phyloP scores from a whole-genome alignment of 2,113 vertebrate species.

The Climacteris rufus region DNA sequence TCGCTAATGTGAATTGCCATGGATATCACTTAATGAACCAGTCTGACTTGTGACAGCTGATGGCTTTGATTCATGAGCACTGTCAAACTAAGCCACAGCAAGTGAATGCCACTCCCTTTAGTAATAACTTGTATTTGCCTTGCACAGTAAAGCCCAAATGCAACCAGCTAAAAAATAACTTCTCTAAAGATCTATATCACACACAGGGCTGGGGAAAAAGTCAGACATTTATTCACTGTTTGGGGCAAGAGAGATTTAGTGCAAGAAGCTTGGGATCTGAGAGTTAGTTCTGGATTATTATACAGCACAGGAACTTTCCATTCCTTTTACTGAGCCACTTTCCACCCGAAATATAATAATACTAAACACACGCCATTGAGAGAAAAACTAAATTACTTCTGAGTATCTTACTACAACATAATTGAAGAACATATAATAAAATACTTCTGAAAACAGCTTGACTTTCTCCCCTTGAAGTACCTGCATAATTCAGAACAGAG shows the following conservation, averaged over 20 bases:
- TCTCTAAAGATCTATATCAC: not conserved
- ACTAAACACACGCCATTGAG: not conserved
- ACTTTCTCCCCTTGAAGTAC: not conserved
- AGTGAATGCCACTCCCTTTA: not conserved
- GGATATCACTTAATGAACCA: not conserved
- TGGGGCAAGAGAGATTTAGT: not conserved
- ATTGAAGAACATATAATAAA: not conserved
- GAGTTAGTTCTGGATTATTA: not conserved
- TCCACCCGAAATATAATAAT: not conserved
- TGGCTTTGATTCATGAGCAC: not conserved
- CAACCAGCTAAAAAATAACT: not conserved
- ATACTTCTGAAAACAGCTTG: not conserved
- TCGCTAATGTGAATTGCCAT: not conserved
- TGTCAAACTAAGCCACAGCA: not conserved
- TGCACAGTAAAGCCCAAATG: not conserved
- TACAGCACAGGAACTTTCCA: not conserved
- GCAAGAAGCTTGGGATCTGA: not conserved
- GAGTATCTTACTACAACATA: not conserved
- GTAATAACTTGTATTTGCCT: not conserved
- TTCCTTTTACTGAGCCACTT: not conserved
- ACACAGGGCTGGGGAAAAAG: fast-evolving
- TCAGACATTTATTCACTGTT: not conserved
- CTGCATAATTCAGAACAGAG: not conserved
- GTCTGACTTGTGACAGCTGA: not conserved
- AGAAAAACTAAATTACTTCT: not conserved